These are phyloP conservation scores for Torymus auratus DNA, from an alignment of 2,888 invertebrate genomes.

Conservation along the genomic window DNA sequence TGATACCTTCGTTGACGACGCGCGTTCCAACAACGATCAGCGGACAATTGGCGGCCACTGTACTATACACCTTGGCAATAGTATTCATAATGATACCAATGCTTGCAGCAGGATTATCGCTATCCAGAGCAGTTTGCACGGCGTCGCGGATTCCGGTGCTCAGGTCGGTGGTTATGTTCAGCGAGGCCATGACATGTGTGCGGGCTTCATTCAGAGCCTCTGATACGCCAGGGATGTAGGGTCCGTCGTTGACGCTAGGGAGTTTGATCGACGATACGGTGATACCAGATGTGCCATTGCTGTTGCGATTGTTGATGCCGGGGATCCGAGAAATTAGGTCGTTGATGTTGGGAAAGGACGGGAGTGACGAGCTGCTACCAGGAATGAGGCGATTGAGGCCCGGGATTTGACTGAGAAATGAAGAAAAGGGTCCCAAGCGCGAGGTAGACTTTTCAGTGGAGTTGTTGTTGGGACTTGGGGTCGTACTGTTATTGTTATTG, in stretches of 20 bases:
- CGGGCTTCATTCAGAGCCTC: constrained; percentile 58
- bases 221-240: constrained; percentile 54
- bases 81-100: constrained; percentile 57
- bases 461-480: too few relatives aligned
- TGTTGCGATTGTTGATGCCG: not conserved
- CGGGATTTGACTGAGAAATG: too few relatives aligned
- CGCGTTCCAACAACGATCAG: constrained; percentile 58
- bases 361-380: too few relatives aligned
- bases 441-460: too few relatives aligned
- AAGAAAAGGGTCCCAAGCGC: too few relatives aligned
- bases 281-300: not conserved
- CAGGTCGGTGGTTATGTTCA: constrained; percentile 58
- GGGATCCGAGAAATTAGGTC: not conserved
- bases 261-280: too few relatives aligned
- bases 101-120: constrained; percentile 57
- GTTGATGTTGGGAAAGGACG: too few relatives aligned
- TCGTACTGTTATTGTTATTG: not conserved
- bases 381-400: too few relatives aligned
- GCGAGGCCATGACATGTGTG: constrained; percentile 53
- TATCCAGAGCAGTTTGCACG: constrained; percentile 56
- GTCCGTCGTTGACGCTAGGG: not conserved
- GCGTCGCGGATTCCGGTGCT: constrained; percentile 59
- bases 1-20: constrained; percentile 61
- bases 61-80: constrained; percentile 58
- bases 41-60: constrained; percentile 61